Conservation (phyloP, 2,797 vertebrate genomes). For the Enteromius treurensis region DNA sequence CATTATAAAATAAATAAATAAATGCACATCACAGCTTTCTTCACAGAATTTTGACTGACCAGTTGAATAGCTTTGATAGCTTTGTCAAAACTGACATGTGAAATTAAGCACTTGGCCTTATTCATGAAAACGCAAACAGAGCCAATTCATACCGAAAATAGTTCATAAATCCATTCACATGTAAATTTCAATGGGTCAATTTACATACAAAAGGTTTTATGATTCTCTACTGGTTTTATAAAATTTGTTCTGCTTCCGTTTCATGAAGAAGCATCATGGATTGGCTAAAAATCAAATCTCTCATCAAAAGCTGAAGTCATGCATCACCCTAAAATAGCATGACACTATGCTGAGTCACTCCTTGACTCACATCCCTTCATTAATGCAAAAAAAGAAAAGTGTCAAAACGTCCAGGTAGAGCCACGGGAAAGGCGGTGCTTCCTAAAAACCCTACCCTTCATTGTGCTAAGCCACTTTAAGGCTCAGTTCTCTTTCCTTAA, state of each 20-base stretch:
- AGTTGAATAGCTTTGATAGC: background rate
- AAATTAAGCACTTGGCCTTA: background rate
- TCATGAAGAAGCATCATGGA: background rate
- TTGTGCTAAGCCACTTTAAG: slow-evolving; percentile 61
- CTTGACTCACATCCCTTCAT: slow-evolving; percentile 36
- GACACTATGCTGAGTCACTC: slow-evolving; percentile 25
- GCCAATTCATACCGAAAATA: background rate
- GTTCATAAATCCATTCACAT: background rate
- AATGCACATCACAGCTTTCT: background rate
- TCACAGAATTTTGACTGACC: background rate
- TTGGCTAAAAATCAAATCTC: slow-evolving; percentile 19
- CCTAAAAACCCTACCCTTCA: slow-evolving; percentile 63
- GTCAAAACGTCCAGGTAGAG: background rate
- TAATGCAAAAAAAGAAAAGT: slow-evolving; percentile 34
- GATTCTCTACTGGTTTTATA: background rate
- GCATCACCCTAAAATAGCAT: slow-evolving; percentile 19
- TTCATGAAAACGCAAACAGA: background rate
- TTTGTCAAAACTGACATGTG: background rate
- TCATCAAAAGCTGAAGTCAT: background rate
- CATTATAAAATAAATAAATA: background rate
- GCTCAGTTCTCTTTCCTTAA: slow-evolving; percentile 68
- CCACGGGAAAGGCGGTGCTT: slow-evolving; percentile 65
- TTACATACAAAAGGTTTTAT: background rate
- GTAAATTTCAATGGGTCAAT: slow-evolving; percentile 4
- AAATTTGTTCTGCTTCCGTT: background rate